phyloP scores from a whole-genome alignment of 1,140 invertebrate genomes.

The Philotrypesis tridentata region DNA sequence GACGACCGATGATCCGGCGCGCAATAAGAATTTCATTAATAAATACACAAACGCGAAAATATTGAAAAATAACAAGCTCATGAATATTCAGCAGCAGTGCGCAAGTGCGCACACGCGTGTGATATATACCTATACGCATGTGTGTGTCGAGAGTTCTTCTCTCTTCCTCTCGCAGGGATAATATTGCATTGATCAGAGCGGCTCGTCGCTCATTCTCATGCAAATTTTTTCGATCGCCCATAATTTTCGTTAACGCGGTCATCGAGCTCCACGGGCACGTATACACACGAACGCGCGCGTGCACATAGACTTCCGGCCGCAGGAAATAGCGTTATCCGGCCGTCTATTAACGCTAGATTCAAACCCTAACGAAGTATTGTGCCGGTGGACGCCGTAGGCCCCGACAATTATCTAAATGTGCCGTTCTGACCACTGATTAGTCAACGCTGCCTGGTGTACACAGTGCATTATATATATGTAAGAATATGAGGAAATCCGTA shows the following conservation, averaged over 20 bases:
- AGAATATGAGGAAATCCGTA: neutral
- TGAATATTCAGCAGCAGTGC: conserved; percentile 32
- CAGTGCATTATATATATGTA: neutral
- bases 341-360: conserved; percentile 47
- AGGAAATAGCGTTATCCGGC: conserved; percentile 25
- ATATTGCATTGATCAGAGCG: neutral
- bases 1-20: neutral
- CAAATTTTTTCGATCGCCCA: conserved; percentile 29
- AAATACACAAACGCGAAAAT: neutral
- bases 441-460: conserved; percentile 28
- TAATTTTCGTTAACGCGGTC: conserved; percentile 27
- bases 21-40: conserved; percentile 10
- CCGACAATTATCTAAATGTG: conserved; percentile 49
- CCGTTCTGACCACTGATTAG: conserved; percentile 33
- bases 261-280: neutral
- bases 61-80: conserved; percentile 7
- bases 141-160: neutral
- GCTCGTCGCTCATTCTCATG: conserved; percentile 34
- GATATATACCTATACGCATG: no score
- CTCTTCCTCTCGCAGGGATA: neutral
- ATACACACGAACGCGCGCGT: neutral
- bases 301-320: neutral
- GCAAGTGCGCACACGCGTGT: neutral
- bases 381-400: neutral
- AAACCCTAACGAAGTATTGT: conserved; percentile 50